phyloP scores from a whole-genome alignment of 2,113 vertebrate genomes.

The Oceanodroma tethys region DNA sequence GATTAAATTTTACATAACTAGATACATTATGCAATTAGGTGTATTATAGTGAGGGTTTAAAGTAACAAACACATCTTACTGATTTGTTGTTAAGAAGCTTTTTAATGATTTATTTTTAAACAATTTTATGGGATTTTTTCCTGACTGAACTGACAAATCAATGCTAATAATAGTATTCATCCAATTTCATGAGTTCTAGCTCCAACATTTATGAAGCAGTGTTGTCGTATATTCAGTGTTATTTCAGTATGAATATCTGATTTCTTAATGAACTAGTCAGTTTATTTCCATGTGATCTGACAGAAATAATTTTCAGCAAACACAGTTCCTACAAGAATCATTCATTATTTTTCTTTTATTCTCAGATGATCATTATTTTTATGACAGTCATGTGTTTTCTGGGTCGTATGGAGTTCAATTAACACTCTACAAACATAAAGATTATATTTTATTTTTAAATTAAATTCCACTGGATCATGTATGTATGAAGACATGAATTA shows the following conservation, averaged over 20 bases:
- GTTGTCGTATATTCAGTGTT: background rate
- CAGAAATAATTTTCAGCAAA: background rate
- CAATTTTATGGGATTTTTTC: background rate
- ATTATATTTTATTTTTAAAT: background rate
- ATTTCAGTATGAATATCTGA: background rate
- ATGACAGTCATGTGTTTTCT: background rate
- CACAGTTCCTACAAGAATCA: background rate
- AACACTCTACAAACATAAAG: background rate
- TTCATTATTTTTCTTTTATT: background rate
- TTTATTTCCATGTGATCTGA: background rate
- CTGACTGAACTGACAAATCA: background rate
- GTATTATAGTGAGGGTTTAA: background rate
- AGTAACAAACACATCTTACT: background rate
- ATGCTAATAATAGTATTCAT: background rate
- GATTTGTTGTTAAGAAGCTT: background rate
- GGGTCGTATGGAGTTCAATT: background rate
- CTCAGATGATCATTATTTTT: background rate
- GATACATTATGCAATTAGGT: background rate
- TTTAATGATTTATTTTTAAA: background rate
- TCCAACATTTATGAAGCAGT: background rate
- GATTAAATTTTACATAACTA: background rate
- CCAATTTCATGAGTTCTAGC: background rate
- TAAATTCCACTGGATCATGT: background rate
- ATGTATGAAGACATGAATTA: background rate
- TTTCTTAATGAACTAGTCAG: background rate